Evolutionary conservation across 2,888 invertebrate genomes (phyloP).

Genomic region (Anarsia innoxiella): DNA sequence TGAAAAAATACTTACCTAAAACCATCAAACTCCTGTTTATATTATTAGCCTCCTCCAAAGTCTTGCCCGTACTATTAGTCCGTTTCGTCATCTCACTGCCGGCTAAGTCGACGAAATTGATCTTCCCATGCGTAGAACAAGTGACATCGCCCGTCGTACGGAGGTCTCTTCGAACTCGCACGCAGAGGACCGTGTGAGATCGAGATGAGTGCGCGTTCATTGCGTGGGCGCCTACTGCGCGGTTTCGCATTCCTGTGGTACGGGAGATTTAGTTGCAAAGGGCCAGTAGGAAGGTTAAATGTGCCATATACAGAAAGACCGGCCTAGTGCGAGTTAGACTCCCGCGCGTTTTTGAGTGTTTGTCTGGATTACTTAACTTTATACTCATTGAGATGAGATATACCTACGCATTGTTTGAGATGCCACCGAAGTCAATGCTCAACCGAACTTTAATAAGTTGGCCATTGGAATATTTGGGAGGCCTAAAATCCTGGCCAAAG

Average conservation of each 20-base stretch:
- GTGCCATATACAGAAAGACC: no score
- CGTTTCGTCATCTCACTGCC: conserved; percentile 98
- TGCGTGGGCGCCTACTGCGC: conserved; percentile 91
- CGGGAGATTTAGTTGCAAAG: no score
- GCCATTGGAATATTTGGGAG: no score
- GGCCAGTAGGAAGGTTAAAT: no score
- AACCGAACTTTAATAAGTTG: no score
- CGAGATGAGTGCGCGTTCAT: conserved; percentile 96
- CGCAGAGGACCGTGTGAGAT: conserved; percentile 93
- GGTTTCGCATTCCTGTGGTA: conserved; percentile 90
- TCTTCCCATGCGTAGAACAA: conserved; percentile 93
- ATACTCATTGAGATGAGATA: no score
- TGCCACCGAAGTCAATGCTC: no score
- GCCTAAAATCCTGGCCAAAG: no score
- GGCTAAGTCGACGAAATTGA: conserved; percentile 96
- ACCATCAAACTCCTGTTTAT: conserved; percentile 97
- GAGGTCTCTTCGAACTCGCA: conserved; percentile 90
- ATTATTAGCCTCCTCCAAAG: conserved; percentile 94
- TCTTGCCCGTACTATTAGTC: conserved; percentile 90
- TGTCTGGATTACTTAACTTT: no score
- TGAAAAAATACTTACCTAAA: conserved; percentile 79
- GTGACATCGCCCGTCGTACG: conserved; percentile 88
- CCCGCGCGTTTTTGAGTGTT: no score
- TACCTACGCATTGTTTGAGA: no score
- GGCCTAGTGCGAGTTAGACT: no score